Evolutionary conservation across 2,797 vertebrate genomes (phyloP), one percentile per base, ranked within the genome.

Genomic region (Trematomus bernacchii): DNA sequence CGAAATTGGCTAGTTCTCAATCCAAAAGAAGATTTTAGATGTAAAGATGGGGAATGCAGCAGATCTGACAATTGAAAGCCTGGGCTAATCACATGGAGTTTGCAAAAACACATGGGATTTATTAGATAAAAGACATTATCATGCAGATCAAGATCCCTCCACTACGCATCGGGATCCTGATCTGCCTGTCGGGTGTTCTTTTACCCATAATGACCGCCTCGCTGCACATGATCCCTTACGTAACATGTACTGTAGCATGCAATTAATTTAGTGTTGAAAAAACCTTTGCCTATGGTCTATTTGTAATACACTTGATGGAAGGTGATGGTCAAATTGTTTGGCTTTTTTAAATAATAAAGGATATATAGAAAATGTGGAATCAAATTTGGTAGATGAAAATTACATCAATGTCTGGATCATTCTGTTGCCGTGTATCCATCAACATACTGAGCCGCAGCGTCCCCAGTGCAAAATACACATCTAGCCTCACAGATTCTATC

Each of bases 1-100:
- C 21, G 68, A 72, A 52, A 77, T 48, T 71, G 75, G 47, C 78
- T 79, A 76, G 64, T 80, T 84, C 80, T 80, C 71, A 82, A 23
- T 85, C 60, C 47, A 79, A 80, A 71, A 48, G 42, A 6, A 50
- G 72, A 83, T 83, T 76, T 15, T 42, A 71, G 10, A 80, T 50
- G 33, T 27, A 66, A 71, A 70, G 50, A 62, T 46, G 21, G 18
- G 21, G 53, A 75, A 59, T 40, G 52, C 19, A 42, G 10, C 16
- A 46, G 44, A 67, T 76, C 30, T 71, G 71, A 80, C 23, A 79
- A 18, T 30, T 27, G 51, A 55, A 80, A 73, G 12, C 33, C 62
- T 21, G 15, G 3, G 40, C 72, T 69, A 55, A 73, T 80, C 10
- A 30, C 37, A 58, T 18, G 11, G 23, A 75, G 12, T 51, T 54